Evolutionary conservation across 2,113 vertebrate species (phyloP).

Genomic region (Panurus biarmicus): DNA sequence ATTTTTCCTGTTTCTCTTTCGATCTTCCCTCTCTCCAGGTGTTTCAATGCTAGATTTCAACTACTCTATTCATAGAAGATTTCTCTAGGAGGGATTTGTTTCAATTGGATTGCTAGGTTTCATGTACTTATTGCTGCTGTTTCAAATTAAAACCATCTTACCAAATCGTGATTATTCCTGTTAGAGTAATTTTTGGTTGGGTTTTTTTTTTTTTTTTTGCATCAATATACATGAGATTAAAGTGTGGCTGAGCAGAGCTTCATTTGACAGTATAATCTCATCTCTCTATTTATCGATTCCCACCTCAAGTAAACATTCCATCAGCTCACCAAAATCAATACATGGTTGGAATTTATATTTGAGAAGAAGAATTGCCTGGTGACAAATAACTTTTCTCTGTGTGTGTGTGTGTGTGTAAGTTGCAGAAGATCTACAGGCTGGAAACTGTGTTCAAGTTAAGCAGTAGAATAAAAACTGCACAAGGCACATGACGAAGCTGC

Average conservation of each 20-base stretch:
- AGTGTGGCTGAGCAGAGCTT: neutral
- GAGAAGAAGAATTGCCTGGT: neutral
- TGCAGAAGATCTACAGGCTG: neutral
- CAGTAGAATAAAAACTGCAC: neutral
- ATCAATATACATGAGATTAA: neutral
- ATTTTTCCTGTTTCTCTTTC: slow-evolving; percentile 49
- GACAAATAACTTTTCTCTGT: neutral
- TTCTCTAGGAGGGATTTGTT: neutral
- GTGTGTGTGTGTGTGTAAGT: neutral
- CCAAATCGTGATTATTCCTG: neutral
- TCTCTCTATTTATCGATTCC: neutral
- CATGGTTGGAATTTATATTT: neutral
- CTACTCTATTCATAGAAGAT: neutral
- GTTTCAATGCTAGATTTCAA: slow-evolving; percentile 3
- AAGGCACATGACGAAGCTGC: neutral
- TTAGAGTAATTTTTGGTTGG: neutral
- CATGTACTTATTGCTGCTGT: neutral
- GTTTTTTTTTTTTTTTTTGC: neutral
- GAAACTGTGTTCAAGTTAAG: neutral
- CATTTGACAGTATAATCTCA: neutral
- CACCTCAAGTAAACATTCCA: neutral
- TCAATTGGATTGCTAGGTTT: neutral
- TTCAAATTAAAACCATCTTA: slow-evolving; percentile 4
- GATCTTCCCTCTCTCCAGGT: slow-evolving; percentile 26
- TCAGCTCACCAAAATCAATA: neutral